Percentiles rank a stretch among this genome's conserved stretches.
phyloP scores from a whole-genome alignment of 2,888 invertebrate species.

The Heteromyza rotundicornis region DNA sequence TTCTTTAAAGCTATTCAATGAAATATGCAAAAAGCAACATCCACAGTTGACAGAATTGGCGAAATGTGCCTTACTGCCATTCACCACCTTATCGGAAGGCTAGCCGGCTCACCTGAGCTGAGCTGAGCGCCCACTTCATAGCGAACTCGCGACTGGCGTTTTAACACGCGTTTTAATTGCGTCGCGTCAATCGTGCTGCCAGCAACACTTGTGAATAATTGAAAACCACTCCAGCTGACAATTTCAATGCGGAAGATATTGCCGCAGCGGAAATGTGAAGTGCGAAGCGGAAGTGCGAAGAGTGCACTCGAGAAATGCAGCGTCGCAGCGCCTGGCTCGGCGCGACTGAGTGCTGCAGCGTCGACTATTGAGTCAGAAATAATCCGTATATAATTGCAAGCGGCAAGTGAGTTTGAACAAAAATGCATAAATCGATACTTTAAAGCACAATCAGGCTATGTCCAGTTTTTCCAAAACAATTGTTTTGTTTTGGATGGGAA shows the following conservation, averaged over 20 bases:
- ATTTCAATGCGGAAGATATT: not conserved
- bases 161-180: constrained; percentile 1
- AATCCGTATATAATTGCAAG: not conserved
- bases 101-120: too few relatives aligned
- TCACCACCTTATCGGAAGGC: too few relatives aligned
- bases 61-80: too few relatives aligned
- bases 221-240: not conserved
- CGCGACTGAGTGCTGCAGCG: not conserved
- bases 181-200: not conserved
- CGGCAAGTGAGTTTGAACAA: too few relatives aligned
- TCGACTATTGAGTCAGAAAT: not conserved
- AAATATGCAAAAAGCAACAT: too few relatives aligned
- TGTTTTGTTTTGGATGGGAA: too few relatives aligned
- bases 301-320: not conserved
- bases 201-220: not conserved
- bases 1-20: too few relatives aligned
- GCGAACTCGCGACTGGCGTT: too few relatives aligned
- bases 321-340: not conserved
- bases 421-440: too few relatives aligned
- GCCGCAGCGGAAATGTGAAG: not conserved
- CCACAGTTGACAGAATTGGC: too few relatives aligned
- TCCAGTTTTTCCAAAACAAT: too few relatives aligned
- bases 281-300: not conserved
- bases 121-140: not conserved
- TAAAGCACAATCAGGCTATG: too few relatives aligned